These are phyloP conservation scores for Zaprionus capensis DNA, from an alignment of 1,140 invertebrate species.

Conservation along the genomic window DNA sequence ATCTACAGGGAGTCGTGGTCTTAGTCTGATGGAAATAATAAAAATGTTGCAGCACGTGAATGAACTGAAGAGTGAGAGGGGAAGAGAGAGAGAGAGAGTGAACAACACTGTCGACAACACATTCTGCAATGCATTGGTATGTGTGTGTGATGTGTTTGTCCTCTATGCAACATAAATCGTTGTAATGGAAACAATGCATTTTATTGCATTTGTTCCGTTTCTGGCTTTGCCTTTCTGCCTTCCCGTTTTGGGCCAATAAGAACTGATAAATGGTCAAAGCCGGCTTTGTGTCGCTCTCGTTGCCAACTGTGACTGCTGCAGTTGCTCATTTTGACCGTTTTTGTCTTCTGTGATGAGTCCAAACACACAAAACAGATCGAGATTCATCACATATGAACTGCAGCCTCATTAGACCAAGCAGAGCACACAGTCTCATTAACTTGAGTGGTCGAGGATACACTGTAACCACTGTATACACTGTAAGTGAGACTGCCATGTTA, in stretches of 20 bases:
- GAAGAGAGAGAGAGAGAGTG: not conserved
- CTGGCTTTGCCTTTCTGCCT: not conserved
- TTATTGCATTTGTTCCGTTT: slow-evolving; percentile 2
- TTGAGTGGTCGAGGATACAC: slow-evolving; percentile 51
- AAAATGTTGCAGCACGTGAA: slow-evolving; percentile 69
- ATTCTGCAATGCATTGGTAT: not conserved
- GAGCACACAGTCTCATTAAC: slow-evolving; percentile 61
- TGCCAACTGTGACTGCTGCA: slow-evolving; percentile 48
- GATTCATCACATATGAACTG: slow-evolving; percentile 13
- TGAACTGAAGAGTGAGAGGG: not conserved
- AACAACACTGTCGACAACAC: no score
- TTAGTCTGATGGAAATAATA: slow-evolving; percentile 59
- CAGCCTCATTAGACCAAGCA: slow-evolving; percentile 58
- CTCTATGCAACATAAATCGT: slow-evolving; percentile 4
- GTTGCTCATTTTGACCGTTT: slow-evolving; percentile 31
- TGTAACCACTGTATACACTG: not conserved
- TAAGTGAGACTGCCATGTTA: slow-evolving; percentile 17
- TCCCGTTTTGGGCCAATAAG: slow-evolving; percentile 1
- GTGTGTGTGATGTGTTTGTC: not conserved
- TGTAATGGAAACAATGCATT: slow-evolving; percentile 7
- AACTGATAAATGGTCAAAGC: slow-evolving; percentile 73
- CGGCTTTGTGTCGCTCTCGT: slow-evolving; percentile 67
- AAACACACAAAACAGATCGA: not conserved
- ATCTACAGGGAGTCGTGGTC: slow-evolving; percentile 39
- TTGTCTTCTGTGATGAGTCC: slow-evolving; percentile 57